Percentiles rank a stretch among this genome's conserved stretches.
Conservation (phyloP, 2,888 invertebrate species). For the Tipula helvola region DNA sequence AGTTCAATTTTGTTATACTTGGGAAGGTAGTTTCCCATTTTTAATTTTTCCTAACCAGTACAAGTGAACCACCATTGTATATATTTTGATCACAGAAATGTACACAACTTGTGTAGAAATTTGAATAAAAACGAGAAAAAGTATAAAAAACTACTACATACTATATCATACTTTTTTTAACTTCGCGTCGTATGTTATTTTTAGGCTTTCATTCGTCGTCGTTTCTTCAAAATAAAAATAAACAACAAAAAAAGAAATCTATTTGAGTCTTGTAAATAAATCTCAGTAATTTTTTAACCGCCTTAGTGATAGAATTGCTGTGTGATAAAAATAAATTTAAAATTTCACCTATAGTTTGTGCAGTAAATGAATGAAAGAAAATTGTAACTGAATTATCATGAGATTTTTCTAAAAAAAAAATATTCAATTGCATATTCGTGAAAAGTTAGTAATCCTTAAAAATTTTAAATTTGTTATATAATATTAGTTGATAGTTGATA, state of each 20-base stretch:
- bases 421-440: background rate
- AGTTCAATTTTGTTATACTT: no score
- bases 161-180: background rate
- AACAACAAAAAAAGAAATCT: background rate
- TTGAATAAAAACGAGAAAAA: background rate
- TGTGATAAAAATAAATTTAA: background rate
- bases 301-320: background rate
- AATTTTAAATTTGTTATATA: background rate
- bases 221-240: background rate
- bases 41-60: background rate
- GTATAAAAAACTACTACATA: background rate
- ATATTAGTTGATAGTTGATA: background rate
- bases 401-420: background rate
- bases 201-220: background rate
- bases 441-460: background rate
- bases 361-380: background rate
- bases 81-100: background rate
- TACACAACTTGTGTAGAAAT: background rate
- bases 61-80: background rate
- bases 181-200: background rate
- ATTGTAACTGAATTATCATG: background rate
- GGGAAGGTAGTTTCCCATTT: background rate
- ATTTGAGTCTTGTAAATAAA: background rate
- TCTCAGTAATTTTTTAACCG: background rate
- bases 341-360: background rate